Conservation (phyloP, 1,140 invertebrate species). For the Cherax quadricarinatus region DNA sequence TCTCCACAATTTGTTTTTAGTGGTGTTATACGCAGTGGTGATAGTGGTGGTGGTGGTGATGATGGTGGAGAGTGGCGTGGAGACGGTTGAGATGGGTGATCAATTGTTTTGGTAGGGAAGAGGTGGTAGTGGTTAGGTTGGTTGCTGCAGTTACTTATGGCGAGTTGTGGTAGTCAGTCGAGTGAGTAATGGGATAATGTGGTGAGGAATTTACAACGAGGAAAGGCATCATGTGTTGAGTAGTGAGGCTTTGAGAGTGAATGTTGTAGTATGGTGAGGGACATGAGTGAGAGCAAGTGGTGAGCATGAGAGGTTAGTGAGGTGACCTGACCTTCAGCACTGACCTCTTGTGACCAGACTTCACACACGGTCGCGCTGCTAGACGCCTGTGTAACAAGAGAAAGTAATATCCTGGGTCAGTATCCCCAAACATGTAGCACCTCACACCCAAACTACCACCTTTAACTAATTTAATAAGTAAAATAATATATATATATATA, state of each 20-base stretch:
- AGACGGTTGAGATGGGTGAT: not conserved
- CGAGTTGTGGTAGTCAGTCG: not conserved
- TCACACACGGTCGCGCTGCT: constrained; percentile 41
- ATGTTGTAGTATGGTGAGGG: not conserved
- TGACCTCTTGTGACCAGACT: constrained; percentile 54
- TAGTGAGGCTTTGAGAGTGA: too few relatives aligned
- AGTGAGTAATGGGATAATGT: not conserved
- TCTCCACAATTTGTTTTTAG: too few relatives aligned
- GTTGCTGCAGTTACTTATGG: not conserved
- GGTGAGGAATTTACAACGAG: not conserved
- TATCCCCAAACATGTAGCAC: too few relatives aligned
- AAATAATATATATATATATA: too few relatives aligned
- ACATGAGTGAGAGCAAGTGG: not conserved
- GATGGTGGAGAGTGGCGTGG: constrained; percentile 10
- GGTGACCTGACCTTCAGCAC: not conserved
- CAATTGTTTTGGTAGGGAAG: not conserved
- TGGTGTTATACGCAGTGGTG: not conserved
- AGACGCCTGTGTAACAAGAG: not conserved
- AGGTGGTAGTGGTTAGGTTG: not conserved
- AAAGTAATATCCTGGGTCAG: not conserved
- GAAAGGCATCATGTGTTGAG: too few relatives aligned
- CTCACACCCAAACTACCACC: too few relatives aligned
- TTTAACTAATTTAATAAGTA: too few relatives aligned
- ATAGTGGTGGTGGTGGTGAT: constrained; percentile 1
- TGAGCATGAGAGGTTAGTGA: too few relatives aligned